phyloP scores from a whole-genome alignment of 35 echinoderm and acorn worm genomes.

The Ptychodera flava region DNA sequence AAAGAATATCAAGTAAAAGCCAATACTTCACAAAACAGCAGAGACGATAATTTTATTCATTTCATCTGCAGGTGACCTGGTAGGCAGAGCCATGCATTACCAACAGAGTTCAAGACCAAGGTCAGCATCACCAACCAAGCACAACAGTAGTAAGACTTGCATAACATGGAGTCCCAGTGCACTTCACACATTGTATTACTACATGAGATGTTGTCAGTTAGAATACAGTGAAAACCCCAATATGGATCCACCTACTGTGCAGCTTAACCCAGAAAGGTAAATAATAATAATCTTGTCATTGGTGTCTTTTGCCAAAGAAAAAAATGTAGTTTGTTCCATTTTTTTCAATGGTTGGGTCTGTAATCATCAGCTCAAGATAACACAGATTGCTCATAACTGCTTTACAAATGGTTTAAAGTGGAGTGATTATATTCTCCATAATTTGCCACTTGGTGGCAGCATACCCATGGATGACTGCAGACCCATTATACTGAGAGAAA shows the following conservation, averaged over 20 bases:
- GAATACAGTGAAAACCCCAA: constrained; percentile 67
- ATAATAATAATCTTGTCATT: too few species aligned
- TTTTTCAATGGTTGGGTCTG: too few species aligned
- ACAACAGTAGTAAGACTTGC: constrained; percentile 2
- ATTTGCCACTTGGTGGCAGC: not conserved
- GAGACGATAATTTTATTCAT: too few species aligned
- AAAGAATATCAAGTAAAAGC: too few species aligned
- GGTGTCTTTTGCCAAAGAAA: too few species aligned
- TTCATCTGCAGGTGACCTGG: constrained; percentile 62
- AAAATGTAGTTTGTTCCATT: too few species aligned
- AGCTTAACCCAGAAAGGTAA: constrained; percentile 90
- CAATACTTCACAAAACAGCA: too few species aligned
- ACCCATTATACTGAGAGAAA: too few species aligned
- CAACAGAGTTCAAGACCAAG: constrained; percentile 58
- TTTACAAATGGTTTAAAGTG: too few species aligned
- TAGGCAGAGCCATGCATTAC: constrained; percentile 82
- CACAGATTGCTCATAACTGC: too few species aligned
- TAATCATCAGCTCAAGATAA: too few species aligned
- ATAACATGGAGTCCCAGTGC: constrained; percentile 70
- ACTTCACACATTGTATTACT: constrained; percentile 70
- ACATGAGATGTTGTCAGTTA: constrained; percentile 81
- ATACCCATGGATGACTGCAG: too few species aligned
- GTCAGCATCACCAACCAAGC: constrained; percentile 29
- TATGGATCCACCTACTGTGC: constrained; percentile 30
- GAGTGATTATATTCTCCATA: not conserved